Base-by-base conservation (phyloP, 2,113 vertebrate species). In the Misgurnus anguillicaudatus region DNA sequence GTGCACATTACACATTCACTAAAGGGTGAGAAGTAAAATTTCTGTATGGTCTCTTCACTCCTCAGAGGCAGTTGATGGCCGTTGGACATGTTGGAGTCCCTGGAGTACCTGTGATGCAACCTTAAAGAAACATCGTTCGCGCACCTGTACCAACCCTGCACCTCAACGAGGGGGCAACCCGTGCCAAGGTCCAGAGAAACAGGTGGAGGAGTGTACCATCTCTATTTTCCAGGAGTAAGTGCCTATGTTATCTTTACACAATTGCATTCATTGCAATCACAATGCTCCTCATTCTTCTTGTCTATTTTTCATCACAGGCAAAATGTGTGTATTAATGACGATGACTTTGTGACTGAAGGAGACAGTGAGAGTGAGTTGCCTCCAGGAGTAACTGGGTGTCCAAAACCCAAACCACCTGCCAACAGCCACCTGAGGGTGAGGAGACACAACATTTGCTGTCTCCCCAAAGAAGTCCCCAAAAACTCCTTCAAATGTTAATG, bases 21-120 rank as follows among this genome's bases (percentile, higher is more conserved):
- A 55, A 16, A 55, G 16, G 51, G 6, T 16, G 6, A 6, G 16
- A 16, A n/a, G 51, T n/a, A 13, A 51, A 13, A 51, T 51, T 51
- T 13, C 13, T 3, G 16, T 55, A 6, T 7, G 2, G 2, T 45
- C 76, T 73, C 17, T 1, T 78, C 41, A 63, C 11, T 53, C n/a
- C 70, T 60, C 68, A 99, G 97, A 90, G 76, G 87, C 70, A 0
- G 89, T 96, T 5, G 95, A 98, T 60, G 97, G 97, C 0, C 90
- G 72, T 62, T 99, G 97, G 96, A 85, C 92, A 62, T 98, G 97
- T 87, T 99, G 97, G 96, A 93, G 94, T 7, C 68, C 90, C 1
- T 99, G 97, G 97, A 96, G 90, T 36, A 0, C 36, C 0, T 98
- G 97, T 0, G 85, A 87, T 1, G 57, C 83, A 38, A 84, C 89